phyloP scores from a whole-genome alignment of 2,888 invertebrate genomes.

The Caenorhabditis wallacei region DNA sequence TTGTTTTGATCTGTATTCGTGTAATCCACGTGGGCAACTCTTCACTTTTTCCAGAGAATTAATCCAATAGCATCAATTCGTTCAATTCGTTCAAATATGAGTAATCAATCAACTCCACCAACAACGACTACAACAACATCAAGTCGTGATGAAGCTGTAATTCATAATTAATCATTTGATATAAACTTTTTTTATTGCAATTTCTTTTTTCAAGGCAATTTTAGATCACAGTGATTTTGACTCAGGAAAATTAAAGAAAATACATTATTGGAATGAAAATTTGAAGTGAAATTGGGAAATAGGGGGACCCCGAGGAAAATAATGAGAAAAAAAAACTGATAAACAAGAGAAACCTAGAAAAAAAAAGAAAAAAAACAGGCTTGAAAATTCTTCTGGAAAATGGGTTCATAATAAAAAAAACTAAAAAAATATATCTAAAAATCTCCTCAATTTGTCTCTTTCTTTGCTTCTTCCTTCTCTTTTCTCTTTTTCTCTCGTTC shows the following conservation, averaged over 20 bases:
- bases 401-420: no score
- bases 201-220: no score
- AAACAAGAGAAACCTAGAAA: no score
- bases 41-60: background rate
- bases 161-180: background rate
- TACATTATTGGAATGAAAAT: no score
- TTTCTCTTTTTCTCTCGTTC: slow-evolving; percentile 37
- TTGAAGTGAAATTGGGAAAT: no score
- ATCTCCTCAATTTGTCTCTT: background rate
- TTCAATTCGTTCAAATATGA: background rate
- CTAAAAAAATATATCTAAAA: background rate
- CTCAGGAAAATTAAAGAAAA: no score
- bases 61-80: slow-evolving; percentile 1
- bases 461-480: slow-evolving; percentile 17
- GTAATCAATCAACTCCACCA: background rate
- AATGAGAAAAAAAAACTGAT: no score
- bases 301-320: no score
- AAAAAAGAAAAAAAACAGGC: no score
- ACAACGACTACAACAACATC: background rate
- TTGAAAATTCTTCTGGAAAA: no score
- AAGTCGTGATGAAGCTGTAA: background rate
- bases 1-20: background rate
- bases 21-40: background rate
- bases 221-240: no score
- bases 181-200: no score